A percentile compares a stretch with the other conserved stretches of the same genome.
phyloP scores from a whole-genome alignment of 1,140 invertebrate species.

The Temnothorax nylanderi region DNA sequence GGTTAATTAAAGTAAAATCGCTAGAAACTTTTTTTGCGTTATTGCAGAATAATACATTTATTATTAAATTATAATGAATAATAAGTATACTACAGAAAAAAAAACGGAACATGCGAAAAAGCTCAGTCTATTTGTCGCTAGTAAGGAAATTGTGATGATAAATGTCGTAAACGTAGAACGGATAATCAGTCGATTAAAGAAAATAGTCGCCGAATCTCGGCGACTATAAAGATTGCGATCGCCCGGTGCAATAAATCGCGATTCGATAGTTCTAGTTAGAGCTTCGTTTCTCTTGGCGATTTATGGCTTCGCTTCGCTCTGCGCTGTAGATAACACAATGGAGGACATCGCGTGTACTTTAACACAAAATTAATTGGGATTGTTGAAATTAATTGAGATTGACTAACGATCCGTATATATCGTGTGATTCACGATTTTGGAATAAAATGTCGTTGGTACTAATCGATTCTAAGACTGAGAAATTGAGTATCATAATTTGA shows the following conservation, averaged over 20 bases:
- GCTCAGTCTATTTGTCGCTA: neutral
- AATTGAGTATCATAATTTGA: neutral
- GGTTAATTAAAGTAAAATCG: neutral
- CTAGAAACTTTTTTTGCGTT: neutral
- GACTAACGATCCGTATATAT: constrained; percentile 21
- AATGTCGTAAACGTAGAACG: neutral
- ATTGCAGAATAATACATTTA: neutral
- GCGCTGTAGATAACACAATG: constrained; percentile 24
- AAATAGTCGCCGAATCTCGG: constrained; percentile 6
- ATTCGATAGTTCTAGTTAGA: constrained; percentile 36
- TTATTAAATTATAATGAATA: neutral
- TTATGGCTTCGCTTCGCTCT: constrained; percentile 27
- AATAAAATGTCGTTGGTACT: neutral
- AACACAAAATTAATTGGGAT: constrained; percentile 33
- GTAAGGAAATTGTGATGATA: neutral
- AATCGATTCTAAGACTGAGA: neutral
- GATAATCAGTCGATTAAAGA: constrained; percentile 13
- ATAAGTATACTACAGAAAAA: neutral
- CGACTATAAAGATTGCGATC: constrained; percentile 37
- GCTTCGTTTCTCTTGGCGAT: constrained; percentile 48
- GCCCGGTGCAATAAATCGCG: constrained; percentile 34
- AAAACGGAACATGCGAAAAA: neutral
- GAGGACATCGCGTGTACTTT: constrained; percentile 29
- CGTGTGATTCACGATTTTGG: constrained; percentile 7
- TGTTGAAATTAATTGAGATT: constrained; percentile 42